Percentiles rank a stretch among this genome's conserved stretches.
Conservation (phyloP, 1,140 invertebrate species). For the Harpegnathos saltator region DNA sequence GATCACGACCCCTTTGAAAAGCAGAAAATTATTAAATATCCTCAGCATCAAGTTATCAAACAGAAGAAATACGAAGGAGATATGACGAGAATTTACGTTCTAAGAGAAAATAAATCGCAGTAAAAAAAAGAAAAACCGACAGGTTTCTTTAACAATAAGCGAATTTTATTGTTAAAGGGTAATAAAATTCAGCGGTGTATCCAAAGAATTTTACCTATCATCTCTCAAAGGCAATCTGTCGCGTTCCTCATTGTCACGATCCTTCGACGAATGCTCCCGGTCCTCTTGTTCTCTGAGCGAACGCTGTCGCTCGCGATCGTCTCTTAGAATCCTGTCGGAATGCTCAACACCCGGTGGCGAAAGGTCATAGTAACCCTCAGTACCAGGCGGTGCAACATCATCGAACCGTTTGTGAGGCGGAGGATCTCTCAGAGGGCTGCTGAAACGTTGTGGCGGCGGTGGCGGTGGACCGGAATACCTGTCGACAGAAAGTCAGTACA, state of each 20-base stretch:
- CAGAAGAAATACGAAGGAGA: neutral
- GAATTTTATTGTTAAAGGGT: neutral
- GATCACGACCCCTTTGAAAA: constrained; percentile 75
- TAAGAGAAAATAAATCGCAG: no score
- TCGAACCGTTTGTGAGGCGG: constrained; percentile 82
- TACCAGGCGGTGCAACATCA: constrained; percentile 85
- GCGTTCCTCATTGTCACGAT: constrained; percentile 80
- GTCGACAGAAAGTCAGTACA: constrained; percentile 79
- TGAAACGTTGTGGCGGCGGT: constrained; percentile 73
- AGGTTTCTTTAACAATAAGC: neutral
- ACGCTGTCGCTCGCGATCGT: constrained; percentile 77
- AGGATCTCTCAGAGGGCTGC: constrained; percentile 76
- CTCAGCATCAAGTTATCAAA: neutral
- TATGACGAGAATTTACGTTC: no score
- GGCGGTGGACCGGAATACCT: constrained; percentile 80
- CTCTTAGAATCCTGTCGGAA: constrained; percentile 75
- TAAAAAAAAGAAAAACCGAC: neutral
- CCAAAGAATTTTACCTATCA: constrained; percentile 75
- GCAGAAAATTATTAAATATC: neutral
- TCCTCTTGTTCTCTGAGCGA: constrained; percentile 76
- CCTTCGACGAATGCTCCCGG: constrained; percentile 79
- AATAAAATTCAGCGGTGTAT: neutral
- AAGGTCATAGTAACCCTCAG: constrained; percentile 84
- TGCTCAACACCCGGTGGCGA: constrained; percentile 85
- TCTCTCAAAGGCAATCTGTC: constrained; percentile 78